Evolutionary conservation across 1,140 invertebrate genomes (phyloP).

Genomic region (Magallana gigas): DNA sequence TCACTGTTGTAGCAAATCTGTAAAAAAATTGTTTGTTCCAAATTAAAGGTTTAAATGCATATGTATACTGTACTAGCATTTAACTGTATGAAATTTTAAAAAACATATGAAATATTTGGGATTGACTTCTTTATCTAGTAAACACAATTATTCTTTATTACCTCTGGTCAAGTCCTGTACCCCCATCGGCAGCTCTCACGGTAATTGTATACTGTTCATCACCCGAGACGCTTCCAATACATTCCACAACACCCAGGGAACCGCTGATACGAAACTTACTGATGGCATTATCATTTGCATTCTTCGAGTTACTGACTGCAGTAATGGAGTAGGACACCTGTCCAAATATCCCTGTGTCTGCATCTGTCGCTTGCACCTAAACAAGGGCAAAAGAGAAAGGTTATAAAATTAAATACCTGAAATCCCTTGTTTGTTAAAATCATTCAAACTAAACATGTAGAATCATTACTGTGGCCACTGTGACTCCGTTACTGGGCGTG

Average conservation of each 20-base stretch:
- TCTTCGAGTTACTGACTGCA: conserved; percentile 47
- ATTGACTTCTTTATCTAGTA: no score
- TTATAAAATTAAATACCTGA: not conserved
- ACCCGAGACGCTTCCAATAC: conserved; percentile 49
- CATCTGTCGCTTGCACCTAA: conserved; percentile 66
- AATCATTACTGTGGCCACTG: conserved; percentile 45
- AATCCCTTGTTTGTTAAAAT: not conserved
- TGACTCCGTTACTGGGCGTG: conserved; percentile 26
- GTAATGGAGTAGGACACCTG: conserved; percentile 60
- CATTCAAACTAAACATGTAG: not conserved
- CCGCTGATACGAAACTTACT: conserved; percentile 47
- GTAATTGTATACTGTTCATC: conserved; percentile 59
- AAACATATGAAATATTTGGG: no score
- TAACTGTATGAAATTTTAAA: no score
- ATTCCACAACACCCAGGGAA: conserved; percentile 42
- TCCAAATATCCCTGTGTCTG: conserved; percentile 61
- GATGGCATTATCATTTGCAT: conserved; percentile 43
- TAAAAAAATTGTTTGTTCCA: not conserved
- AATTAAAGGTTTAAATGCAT: no score
- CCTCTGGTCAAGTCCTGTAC: conserved; percentile 13
- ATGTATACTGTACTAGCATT: no score
- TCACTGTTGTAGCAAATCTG: conserved; percentile 54
- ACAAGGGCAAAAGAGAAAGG: conserved; percentile 9
- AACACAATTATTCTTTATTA: not conserved
- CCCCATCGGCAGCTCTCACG: conserved; percentile 57